phyloP scores from a whole-genome alignment of 2,113 vertebrate genomes.

The Gasterosteus aculeatus region DNA sequence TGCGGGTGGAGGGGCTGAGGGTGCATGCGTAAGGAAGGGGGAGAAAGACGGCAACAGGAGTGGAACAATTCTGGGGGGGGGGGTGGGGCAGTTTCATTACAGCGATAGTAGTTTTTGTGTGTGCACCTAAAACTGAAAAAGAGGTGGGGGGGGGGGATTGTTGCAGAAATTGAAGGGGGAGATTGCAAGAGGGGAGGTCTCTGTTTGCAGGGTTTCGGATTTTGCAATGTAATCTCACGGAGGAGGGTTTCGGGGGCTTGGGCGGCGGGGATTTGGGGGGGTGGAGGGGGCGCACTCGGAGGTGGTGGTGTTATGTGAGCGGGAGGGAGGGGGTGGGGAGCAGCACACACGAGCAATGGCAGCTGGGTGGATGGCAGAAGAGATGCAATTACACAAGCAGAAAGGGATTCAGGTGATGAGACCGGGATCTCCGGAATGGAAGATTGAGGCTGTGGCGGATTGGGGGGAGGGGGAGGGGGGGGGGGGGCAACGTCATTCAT shows the following conservation, averaged over 20 bases:
- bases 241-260: neutral
- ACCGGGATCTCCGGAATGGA: constrained; percentile 30
- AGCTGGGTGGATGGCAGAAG: constrained; percentile 26
- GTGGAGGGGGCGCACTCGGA: neutral
- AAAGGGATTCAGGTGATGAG: constrained; percentile 42
- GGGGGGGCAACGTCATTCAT: constrained; percentile 18
- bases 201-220: constrained; percentile 31
- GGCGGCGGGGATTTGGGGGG: neutral
- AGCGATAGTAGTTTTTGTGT: constrained; percentile 33
- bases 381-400: constrained; percentile 40
- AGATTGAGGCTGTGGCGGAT: neutral
- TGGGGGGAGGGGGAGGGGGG: rapidly evolving
- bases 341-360: constrained; percentile 21
- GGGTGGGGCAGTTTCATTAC: constrained; percentile 50
- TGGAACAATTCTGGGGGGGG: constrained; percentile 36
- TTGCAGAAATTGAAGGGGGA: constrained; percentile 3
- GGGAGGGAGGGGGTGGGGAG: neutral
- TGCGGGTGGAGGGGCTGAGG: neutral
- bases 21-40: constrained; percentile 39
- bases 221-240: constrained; percentile 60
- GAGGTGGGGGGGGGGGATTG: neutral
- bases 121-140: constrained; percentile 31
- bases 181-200: constrained; percentile 30
- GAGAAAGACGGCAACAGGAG: constrained; percentile 9
- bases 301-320: neutral